Evolutionary conservation across 1,140 invertebrate genomes (phyloP), one percentile per base, ranked within the genome.

Genomic region (Cryptotermes secundus): DNA sequence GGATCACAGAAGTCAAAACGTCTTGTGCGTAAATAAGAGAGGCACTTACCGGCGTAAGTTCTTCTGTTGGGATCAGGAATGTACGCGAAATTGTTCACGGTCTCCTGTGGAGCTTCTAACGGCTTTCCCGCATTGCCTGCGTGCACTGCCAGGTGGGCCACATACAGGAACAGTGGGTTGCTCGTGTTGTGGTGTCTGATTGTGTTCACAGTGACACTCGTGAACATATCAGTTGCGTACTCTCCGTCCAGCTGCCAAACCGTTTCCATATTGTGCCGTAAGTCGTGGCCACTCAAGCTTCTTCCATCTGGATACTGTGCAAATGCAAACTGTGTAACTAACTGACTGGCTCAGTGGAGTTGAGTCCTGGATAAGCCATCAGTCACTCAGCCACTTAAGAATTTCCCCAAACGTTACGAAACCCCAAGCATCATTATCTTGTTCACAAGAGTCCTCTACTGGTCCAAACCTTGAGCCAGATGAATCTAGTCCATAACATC

Each of bases 161-260:
- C 86, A 86, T 93, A 92, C 2, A 94, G 88, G 88, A 92, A 94
- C 34, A 94, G 86, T 0, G 93, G 92, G 84, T 88, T 88, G 2
- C 85, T 80, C 0, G 83, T 85, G 80, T 93, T 87, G 83, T 94
- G 93, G 10, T 88, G 88, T 7, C 87, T 85, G 31, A 94, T 93
- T 16, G 93, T 88, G 85, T 90, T 89, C 0, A 96, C 91, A 4
- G 96, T 93, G 89, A 96, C 94, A 1, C 93, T 89, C 0, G 96
- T 95, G 87, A 96, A 97, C 4, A 98, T 87, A 84, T 97, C 95
- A 1, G 97, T 98, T 2, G 95, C 94, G 88, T 97, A 97, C 88
- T 95, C 89, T 0, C 96, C 97, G 88, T 96, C 95, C 0, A 94
- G 88, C 85, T 96, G 93, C 88, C 93, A 94, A 1, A 94, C 95